Evolutionary conservation across 2,888 invertebrate species (phyloP).

Genomic region (Gymnoscelis rufifasciata): DNA sequence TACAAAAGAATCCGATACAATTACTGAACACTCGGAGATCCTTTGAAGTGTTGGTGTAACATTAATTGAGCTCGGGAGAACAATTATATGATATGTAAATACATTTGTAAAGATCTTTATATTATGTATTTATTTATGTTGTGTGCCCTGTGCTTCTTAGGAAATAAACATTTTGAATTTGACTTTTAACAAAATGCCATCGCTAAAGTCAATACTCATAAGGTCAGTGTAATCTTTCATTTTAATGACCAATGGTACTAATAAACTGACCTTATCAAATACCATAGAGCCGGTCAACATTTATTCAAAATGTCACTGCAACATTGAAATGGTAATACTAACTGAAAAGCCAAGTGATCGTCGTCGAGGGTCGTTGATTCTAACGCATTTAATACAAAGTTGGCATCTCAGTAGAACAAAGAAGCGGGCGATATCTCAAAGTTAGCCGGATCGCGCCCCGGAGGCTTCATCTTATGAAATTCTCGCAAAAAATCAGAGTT

Average conservation of each 20-base stretch:
- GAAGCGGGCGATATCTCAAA: conserved; percentile 22
- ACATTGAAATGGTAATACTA: no score
- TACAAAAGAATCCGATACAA: conserved; percentile 14
- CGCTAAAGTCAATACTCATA: neutral
- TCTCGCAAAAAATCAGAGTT: conserved; percentile 33
- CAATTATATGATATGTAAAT: conserved; percentile 41
- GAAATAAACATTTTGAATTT: no score
- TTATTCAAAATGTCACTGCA: neutral
- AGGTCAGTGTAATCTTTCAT: neutral
- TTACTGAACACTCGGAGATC: conserved; percentile 10
- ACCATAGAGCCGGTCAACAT: neutral
- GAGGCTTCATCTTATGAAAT: conserved; percentile 31
- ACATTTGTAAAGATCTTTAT: neutral
- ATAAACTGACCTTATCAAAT: neutral
- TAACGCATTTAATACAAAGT: neutral
- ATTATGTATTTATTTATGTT: no score
- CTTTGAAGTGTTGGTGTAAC: conserved; percentile 39
- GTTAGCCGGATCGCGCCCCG: conserved; percentile 24
- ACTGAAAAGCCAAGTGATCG: no score
- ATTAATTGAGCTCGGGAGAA: conserved; percentile 26
- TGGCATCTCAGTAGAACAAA: conserved; percentile 13
- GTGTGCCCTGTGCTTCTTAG: no score
- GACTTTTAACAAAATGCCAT: neutral
- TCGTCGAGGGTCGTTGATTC: neutral
- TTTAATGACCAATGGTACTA: neutral